phyloP scores from a whole-genome alignment of 2,113 vertebrate species.

The Neolamprologus falcicula region DNA sequence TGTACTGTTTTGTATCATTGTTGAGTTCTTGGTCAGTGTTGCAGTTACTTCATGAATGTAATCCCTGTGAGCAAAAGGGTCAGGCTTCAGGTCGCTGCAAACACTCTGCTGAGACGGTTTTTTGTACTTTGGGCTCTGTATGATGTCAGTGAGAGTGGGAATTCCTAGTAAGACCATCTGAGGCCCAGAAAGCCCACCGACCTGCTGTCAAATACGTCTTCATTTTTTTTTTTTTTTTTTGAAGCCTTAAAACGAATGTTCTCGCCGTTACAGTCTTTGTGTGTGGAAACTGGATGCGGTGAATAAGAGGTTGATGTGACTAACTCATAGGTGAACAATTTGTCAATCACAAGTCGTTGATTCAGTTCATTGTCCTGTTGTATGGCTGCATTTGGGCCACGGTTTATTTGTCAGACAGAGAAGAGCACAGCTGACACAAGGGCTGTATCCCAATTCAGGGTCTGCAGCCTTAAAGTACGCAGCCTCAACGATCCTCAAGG shows the following conservation, averaged over 20 bases:
- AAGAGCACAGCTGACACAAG: fast-evolving
- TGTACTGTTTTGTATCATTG: background rate
- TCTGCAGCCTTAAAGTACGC: no score
- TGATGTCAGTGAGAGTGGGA: background rate
- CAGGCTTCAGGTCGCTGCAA: background rate
- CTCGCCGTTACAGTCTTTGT: fast-evolving
- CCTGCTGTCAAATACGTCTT: background rate
- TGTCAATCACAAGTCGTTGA: background rate
- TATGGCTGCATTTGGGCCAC: background rate
- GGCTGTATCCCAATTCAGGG: no score
- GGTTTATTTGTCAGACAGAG: background rate
- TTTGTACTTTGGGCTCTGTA: background rate
- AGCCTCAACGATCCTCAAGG: no score
- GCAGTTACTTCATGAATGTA: background rate
- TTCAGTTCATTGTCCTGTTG: background rate
- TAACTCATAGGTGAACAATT: background rate
- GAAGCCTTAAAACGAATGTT: background rate
- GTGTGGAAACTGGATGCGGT: fast-evolving
- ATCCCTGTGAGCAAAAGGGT: background rate
- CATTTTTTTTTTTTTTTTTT: background rate
- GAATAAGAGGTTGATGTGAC: background rate
- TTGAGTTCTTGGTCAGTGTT: background rate
- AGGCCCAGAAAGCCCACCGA: background rate
- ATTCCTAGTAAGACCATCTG: background rate
- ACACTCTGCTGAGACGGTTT: background rate